Evolutionary conservation across 2,113 vertebrate genomes (phyloP), one percentile per base, ranked within the genome.

Genomic region (Callospermophilus lateralis): DNA sequence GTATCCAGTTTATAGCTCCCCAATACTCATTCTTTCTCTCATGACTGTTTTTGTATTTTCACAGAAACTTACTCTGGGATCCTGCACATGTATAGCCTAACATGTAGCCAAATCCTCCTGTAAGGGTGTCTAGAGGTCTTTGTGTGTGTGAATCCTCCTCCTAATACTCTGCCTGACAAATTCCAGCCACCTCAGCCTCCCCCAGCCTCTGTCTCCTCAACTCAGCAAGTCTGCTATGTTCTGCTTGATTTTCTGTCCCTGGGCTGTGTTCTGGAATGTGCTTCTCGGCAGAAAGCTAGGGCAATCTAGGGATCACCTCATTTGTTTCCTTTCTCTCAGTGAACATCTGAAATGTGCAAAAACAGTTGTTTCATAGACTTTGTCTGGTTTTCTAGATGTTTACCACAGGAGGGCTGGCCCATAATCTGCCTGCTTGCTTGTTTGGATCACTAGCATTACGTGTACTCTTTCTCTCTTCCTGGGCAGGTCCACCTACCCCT

Each of bases 351-450:
- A 63, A n/a, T 84, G 53, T 80, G 11, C 55, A 30, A 26, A 87
- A 87, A 89, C n/a, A 26, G 5, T 12, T 51, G 37, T 74, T 67
- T 68, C 45, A 74, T 42, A 51, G 3, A 24, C n/a, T 87, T 61
- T 51, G 39, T 84, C 77, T 68, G 3, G 22, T 88, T 89, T 84
- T 68, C 86, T 90, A 51, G 65, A 84, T 51, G 34, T 83, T 84
- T 80, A 34, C 45, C 39, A 6, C 4, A 16, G 65, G 72, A 89
- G 61, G 53, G 34, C 17, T 84, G 6, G 19, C 26, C 63, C 55
- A 12, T 26, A 37, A 45, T 51, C 55, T 67, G 65, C 72, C 70
- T 72, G 32, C 39, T 13, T 51, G 39, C 48, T 95, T 81, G 67
- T 72, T 67, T 65, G 81, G 53, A 68, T 80, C 11, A 39, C 6